Conservation (phyloP, 2,888 invertebrate genomes). For the Monoplex corrugatus region DNA sequence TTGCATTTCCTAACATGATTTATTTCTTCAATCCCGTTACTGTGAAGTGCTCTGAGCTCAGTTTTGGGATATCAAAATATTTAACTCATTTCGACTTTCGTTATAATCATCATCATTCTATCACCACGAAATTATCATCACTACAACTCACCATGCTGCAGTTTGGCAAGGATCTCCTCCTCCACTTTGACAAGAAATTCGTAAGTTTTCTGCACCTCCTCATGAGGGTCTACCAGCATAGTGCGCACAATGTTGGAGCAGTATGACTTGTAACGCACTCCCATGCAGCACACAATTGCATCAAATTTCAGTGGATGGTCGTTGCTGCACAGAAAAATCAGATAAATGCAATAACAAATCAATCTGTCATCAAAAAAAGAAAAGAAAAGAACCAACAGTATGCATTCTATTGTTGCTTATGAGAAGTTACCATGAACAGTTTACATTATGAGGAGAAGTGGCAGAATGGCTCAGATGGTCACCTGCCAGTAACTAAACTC, state of each 20-base stretch:
- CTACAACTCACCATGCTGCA: constrained; percentile 85
- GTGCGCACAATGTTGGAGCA: constrained; percentile 99
- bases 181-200: constrained; percentile 94
- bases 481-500: too few species aligned
- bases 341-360: neutral
- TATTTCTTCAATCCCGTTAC: too few species aligned
- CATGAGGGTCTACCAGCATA: constrained; percentile 95
- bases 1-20: too few species aligned
- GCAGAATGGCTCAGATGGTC: too few species aligned
- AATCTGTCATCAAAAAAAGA: neutral
- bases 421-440: too few species aligned
- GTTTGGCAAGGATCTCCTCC: constrained; percentile 92
- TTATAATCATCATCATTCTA: too few species aligned
- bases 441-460: too few species aligned
- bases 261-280: constrained; percentile 97
- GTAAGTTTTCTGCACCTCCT: constrained; percentile 89
- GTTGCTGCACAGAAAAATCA: constrained; percentile 85
- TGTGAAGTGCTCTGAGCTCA: too few species aligned
- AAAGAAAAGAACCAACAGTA: too few species aligned
- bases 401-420: too few species aligned
- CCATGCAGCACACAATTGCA: constrained; percentile 96
- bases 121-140: neutral
- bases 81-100: too few species aligned
- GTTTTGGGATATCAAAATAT: too few species aligned
- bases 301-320: constrained; percentile 97